Conservation (phyloP, 1,140 invertebrate species). For the Cheumatopsyche charites region DNA sequence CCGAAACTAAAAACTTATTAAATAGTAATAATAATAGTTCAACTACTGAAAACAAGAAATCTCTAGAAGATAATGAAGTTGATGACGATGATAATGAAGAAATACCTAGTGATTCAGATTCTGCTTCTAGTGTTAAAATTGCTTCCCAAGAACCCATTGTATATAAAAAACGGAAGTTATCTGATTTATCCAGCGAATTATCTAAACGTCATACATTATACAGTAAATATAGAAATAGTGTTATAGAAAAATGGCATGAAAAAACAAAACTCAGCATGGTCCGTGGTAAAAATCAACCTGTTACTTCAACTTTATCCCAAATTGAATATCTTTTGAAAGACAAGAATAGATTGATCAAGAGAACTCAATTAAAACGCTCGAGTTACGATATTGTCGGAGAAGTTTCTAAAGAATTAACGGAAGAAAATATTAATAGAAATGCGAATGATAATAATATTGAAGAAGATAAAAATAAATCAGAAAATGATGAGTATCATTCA, state of each 20-base stretch:
- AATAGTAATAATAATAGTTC: slow-evolving; percentile 45
- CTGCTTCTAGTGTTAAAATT: slow-evolving; percentile 54
- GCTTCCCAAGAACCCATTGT: slow-evolving; percentile 57
- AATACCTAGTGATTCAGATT: slow-evolving; percentile 61
- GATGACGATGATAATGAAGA: slow-evolving; percentile 62
- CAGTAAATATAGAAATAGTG: slow-evolving; percentile 73
- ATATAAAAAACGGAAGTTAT: slow-evolving; percentile 67
- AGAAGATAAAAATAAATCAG: slow-evolving; percentile 53
- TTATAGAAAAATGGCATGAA: slow-evolving; percentile 92
- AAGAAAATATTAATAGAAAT: slow-evolving; percentile 52
- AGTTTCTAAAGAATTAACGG: neutral
- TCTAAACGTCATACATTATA: slow-evolving; percentile 69
- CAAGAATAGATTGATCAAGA: slow-evolving; percentile 74
- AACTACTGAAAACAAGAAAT: slow-evolving; percentile 36
- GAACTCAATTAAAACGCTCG: slow-evolving; percentile 81
- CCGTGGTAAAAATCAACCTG: slow-evolving; percentile 67
- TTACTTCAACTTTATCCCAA: slow-evolving; percentile 82
- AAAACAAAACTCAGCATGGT: slow-evolving; percentile 77
- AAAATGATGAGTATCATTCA: slow-evolving; percentile 69
- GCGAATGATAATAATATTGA: slow-evolving; percentile 49
- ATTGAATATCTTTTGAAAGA: slow-evolving; percentile 85
- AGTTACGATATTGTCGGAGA: slow-evolving; percentile 74
- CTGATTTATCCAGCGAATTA: slow-evolving; percentile 69
- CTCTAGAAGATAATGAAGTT: slow-evolving; percentile 48
- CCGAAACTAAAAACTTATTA: slow-evolving; percentile 65